Conservation (phyloP, 2,113 vertebrate species). For the Parus major region DNA sequence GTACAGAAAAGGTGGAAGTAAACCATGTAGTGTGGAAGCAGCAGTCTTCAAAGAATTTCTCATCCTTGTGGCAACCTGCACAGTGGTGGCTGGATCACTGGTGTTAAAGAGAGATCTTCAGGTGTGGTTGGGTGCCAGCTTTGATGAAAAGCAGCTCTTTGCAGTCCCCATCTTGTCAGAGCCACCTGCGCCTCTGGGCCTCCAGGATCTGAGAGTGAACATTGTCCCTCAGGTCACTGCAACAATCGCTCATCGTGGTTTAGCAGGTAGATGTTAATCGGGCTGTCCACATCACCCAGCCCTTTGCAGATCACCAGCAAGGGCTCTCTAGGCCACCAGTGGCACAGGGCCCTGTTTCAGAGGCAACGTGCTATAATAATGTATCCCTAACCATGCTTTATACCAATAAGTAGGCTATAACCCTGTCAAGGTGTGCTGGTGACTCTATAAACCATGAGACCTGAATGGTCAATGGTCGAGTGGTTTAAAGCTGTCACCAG, state of each 20-base stretch:
- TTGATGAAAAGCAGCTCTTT: background rate
- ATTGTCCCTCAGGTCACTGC: background rate
- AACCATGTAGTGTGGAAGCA: background rate
- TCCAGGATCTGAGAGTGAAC: background rate
- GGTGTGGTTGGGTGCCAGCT: background rate
- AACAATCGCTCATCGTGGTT: background rate
- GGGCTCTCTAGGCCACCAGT: constrained; percentile 9
- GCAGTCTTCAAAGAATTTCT: background rate
- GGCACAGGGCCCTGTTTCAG: constrained; percentile 41
- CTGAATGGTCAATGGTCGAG: constrained; percentile 73
- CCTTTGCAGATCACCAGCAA: constrained; percentile 40
- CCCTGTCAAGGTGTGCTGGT: constrained; percentile 73
- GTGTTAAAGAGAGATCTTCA: background rate
- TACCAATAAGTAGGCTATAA: constrained; percentile 72
- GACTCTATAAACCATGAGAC: constrained; percentile 74
- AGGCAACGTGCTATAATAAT: constrained; percentile 65
- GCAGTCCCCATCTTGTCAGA: background rate
- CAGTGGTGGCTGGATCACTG: background rate
- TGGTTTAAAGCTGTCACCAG: constrained; percentile 74
- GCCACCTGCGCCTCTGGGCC: background rate
- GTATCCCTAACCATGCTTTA: constrained; percentile 73
- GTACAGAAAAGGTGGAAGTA: background rate
- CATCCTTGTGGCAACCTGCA: background rate
- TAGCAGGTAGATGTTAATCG: background rate
- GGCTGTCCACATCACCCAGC: background rate